Evolutionary conservation across 1,140 invertebrate species (phyloP), one percentile per base, ranked within the genome.

Genomic region (Trichonephila clavipes): DNA sequence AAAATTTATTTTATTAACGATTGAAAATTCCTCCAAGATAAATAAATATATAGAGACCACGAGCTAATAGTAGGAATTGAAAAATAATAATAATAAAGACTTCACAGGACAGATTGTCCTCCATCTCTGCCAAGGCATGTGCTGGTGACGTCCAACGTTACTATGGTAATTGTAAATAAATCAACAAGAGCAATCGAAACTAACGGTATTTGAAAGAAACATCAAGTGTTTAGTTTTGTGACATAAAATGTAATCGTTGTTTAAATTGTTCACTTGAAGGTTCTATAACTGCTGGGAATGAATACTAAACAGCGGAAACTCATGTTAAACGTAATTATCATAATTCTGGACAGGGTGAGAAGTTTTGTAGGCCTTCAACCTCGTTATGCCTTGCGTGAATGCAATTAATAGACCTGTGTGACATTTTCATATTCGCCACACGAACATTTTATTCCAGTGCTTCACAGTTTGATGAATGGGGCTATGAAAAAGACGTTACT

Each of bases 161-260:
- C 85, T 28, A 86, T 62, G 85, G 51, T n/a, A 62, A 86, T 34
- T 24, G 59, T 62, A 86, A 86, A 86, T 86, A 86, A 86, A 86
- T 86, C 85, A 86, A 86, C 85, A 86, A 61, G 18, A 58, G 58
- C 34, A 86, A 86, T 86, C 85, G 85, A 86, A 86, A 18, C 19
- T 6, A 28, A 86, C 59, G 14, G 18, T 8, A 0, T n/a, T 8
- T 0, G 64, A 12, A 62, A 86, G 85, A 62, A 83, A 72, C 51
- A 61, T 86, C 59, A 61, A 62, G 7, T 86, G 58, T 62, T 61
- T 86, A 62, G 81, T 82, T 82, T 82, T 51, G 2, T 83, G 34
- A 83, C 19, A 58, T 21, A 83, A 34, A 82, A 10, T 44, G 44
- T 82, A 51, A 82, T 82, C 34, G 81, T 40, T 66, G 21, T 10